Evolutionary conservation across 2,797 vertebrate genomes (phyloP), one percentile per base, ranked within the genome.

Genomic region (Aldrovandia affinis): DNA sequence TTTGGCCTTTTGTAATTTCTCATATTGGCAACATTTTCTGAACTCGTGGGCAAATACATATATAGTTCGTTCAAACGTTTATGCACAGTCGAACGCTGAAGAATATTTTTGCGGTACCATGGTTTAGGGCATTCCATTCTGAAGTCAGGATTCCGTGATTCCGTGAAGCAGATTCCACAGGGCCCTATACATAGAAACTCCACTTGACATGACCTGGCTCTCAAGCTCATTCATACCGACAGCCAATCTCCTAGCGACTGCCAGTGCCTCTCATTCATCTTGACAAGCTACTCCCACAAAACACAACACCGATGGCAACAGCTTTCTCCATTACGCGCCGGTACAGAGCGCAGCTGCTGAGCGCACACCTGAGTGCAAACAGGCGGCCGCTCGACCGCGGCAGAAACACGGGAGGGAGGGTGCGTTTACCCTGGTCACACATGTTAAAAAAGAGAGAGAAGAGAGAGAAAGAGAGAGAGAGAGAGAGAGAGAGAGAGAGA

Each of bases 141-240:
- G 36, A 20, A 36, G 33, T 0, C 65, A 18, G 65, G 65, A 70
- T 39, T 36, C 12, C 33, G 15, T 70, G 30, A 39, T 70, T 36
- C 63, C 20, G 8, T 30, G 28, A 68, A 36, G 63, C 9, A 10
- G 30, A 68, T 68, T 33, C 63, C 63, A 33, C 63, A 68, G 12
- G 65, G 65, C 65, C 65, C 65, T 70, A 70, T 36, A 70, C 65
- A 70, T 70, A 70, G 65, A 36, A 70, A 18, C 65, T 14, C 30
- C 65, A 70, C 65, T 65, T 12, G 65, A 70, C 33, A 39, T 70
- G 65, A 5, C 65, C 15, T 20, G 65, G 33, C 30, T 18, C 65
- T 33, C 33, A 5, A 14, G 33, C 65, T 18, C 65, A 70, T 70
- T 70, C 65, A 70, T 39, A 39, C 65, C 3, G 33, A 22, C 65